Evolutionary conservation across 2,113 vertebrate species (phyloP), one percentile per base, ranked within the genome.

Genomic region (Tympanuchus pallidicinctus): DNA sequence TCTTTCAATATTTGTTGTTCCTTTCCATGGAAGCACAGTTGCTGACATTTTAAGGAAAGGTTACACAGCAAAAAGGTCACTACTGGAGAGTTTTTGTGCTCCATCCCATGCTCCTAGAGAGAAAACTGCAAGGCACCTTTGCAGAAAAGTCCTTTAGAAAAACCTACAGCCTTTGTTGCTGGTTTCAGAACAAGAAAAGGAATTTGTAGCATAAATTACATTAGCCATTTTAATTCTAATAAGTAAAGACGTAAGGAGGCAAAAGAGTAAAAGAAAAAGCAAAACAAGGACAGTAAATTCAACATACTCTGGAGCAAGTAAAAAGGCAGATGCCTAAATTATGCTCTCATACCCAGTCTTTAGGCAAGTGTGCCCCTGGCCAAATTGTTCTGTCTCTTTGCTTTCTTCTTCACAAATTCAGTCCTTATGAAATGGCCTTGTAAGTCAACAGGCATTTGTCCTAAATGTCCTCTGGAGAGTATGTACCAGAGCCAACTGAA

Each of bases 21-120:
- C 69, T 75, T 48, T 71, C 72, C 59, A 30, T 66, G 54, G 88
- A 91, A 92, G 71, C 52, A 79, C 30, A 66, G 72, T 63, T 75
- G 59, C 56, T 75, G 56, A 42, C 76, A 79, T 95, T 94, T 94
- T 88, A 93, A 88, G 85, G 65, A 95, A 96, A 95, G 90, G 88
- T 90, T 94, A 88, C 86, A 82, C 32, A 72, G 74, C 80, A 82
- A 64, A 96, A 71, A 28, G 34, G 72, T 89, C 81, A 86, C 34
- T 82, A 82, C 47, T 5, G 27, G 24, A 56, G 50, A 5, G 57
- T 80, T 86, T 59, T 74, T 32, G 28, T 19, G 34, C 79, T 52
- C 12, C 85, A 27, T 32, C 20, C 22, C 42, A 74, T n/a, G 56
- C 38, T 71, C 78, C 52, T 45, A 32, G 45, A 82, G 21, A 90